Conservation (phyloP, 2,113 vertebrate genomes). For the Amblyornis subalaris region DNA sequence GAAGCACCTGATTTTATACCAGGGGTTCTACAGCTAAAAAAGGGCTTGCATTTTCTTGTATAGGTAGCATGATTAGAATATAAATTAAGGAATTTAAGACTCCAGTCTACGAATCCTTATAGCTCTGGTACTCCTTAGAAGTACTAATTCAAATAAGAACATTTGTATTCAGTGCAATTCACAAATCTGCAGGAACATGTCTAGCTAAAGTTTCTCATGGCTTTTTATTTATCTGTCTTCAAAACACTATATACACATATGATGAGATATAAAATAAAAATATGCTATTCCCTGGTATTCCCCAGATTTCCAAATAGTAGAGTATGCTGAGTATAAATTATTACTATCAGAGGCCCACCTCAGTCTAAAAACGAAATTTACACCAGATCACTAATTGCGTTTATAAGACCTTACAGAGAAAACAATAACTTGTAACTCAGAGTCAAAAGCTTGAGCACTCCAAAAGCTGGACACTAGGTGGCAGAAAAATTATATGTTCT, state of each 20-base stretch:
- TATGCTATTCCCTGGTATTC: background rate
- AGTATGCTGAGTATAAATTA: background rate
- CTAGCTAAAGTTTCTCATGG: background rate
- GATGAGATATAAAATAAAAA: background rate
- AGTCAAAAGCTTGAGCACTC: background rate
- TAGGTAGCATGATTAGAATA: background rate
- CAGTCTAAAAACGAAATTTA: background rate
- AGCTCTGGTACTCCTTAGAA: background rate
- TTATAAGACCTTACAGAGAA: background rate
- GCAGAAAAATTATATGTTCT: constrained; percentile 6
- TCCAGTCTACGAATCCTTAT: background rate
- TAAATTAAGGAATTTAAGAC: background rate
- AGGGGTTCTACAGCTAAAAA: background rate
- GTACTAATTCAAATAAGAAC: background rate
- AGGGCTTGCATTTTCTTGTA: background rate
- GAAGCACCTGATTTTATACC: background rate
- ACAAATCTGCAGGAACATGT: background rate
- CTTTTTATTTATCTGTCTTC: background rate
- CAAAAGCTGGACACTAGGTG: constrained; percentile 34
- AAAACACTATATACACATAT: background rate
- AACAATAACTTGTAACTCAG: background rate
- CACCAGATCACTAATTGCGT: background rate
- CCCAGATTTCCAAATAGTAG: background rate
- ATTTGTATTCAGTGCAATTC: background rate
- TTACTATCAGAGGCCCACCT: background rate